A percentile compares a stretch with the other conserved stretches of the same genome.
Evolutionary conservation across 2,797 vertebrate genomes (phyloP).

Genomic region (Amniataba percoides): DNA sequence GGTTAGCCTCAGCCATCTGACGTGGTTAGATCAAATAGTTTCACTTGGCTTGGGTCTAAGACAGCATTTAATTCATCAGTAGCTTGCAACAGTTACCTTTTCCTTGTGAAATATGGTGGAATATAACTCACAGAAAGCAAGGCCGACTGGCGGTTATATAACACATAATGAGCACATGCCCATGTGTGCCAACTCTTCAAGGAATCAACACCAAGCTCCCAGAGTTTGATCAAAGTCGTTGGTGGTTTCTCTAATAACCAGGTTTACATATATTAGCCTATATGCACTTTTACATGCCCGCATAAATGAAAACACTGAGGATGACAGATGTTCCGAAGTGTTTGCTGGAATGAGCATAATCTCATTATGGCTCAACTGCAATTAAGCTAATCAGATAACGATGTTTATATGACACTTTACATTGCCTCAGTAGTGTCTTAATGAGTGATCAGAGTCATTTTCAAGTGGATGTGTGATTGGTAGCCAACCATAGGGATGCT

Average conservation of each 20-base stretch:
- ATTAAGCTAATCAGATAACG: constrained; percentile 28
- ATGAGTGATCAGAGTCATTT: constrained; percentile 23
- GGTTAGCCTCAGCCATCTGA: constrained; percentile 38
- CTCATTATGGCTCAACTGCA: neutral
- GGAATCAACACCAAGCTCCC: neutral
- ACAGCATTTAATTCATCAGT: neutral
- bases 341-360: constrained; percentile 14
- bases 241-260: neutral
- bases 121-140: neutral
- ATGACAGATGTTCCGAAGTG: neutral
- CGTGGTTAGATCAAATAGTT: neutral
- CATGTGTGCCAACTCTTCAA: neutral
- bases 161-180: constrained; percentile 3
- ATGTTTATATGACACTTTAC: constrained; percentile 13
- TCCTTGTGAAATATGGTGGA: neutral
- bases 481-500: neutral
- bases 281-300: neutral
- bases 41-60: neutral
- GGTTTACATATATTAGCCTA: neutral
- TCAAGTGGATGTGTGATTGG: constrained; percentile 8
- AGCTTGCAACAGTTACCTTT: neutral
- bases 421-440: neutral
- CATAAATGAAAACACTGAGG: neutral
- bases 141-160: neutral
- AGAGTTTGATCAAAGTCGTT: neutral